These are phyloP conservation scores for Myiotriccus ornatus DNA, from an alignment of 2,797 vertebrate genomes.

Conservation along the genomic window DNA sequence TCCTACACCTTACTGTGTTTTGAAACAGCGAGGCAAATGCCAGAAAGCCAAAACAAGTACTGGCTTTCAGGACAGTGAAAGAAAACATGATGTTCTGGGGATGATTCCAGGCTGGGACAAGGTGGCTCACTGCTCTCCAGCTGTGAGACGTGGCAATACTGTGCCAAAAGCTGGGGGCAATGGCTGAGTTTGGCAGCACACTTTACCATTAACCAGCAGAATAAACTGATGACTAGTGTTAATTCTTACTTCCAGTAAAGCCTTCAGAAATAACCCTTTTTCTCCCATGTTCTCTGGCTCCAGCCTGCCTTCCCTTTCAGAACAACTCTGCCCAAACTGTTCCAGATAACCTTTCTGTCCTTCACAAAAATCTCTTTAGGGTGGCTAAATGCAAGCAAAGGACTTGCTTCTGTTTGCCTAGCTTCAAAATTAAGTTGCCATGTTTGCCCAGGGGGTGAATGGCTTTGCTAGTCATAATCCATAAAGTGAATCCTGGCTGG, in stretches of 20 bases:
- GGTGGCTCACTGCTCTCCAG: background rate
- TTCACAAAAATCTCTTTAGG: background rate
- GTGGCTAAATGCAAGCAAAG: background rate
- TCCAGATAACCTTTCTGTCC: background rate
- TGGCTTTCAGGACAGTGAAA: background rate
- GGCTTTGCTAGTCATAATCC: background rate
- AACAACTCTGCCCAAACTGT: background rate
- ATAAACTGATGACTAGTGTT: background rate
- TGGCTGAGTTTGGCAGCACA: background rate
- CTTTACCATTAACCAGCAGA: background rate
- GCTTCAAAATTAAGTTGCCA: background rate
- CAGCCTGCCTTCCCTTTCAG: background rate
- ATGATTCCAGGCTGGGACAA: background rate
- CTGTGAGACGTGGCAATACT: background rate
- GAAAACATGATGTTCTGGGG: background rate
- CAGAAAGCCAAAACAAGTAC: background rate
- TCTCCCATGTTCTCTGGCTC: background rate
- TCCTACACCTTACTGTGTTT: background rate
- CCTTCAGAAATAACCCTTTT: slow-evolving; percentile 20
- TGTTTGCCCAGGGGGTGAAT: background rate
- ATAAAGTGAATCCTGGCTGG: background rate
- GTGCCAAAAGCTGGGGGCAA: background rate
- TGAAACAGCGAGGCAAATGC: background rate
- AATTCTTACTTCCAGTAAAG: slow-evolving; percentile 18
- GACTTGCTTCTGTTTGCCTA: background rate